Base-by-base conservation (phyloP, 2,113 vertebrate genomes). In the Vimba vimba region DNA sequence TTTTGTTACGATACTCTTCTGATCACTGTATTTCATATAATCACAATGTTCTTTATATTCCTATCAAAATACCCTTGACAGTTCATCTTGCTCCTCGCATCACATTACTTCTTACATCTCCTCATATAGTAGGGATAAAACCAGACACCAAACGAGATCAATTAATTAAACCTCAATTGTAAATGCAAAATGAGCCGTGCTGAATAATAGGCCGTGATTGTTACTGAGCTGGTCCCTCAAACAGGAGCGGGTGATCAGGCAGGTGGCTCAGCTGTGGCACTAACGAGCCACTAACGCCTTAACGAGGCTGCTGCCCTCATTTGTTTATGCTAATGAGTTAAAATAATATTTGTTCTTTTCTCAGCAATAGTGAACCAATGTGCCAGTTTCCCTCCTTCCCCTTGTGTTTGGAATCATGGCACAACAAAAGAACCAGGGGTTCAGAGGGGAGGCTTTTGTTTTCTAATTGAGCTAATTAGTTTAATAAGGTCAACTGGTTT, bases 321-420 rank as follows among this genome's bases (percentile, higher is more conserved):
- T 95, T 95, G 94, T 94, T 94, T 95, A 95, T 96, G 94, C 92
- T 94, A 96, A 96, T 94, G 93, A 93, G 90, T 93, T 94, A 91
- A 95, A 95, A 94, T 93, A 92, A 92, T 87, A 92, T 94, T 92
- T 91, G 92, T 93, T 92, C 91, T 94, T 93, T 93, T 92, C 78
- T 86, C 82, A 82, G 39, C 77, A 79, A 50, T 52, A 91, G 90
- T 89, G 91, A 92, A 92, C 83, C 90, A 93, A 93, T 91, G 91
- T 90, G 92, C 93, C 91, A 89, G 73, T 89, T 84, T 83, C 87
- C 87, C 77, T 86, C 87, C 86, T 86, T 89, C 89, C 92, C 91
- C 92, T 91, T 85, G 91, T 55, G 27, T 69, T 82, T 55, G 69
- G 73, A 76, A 59, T 86, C 82, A 86, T 62, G 52, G 78, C 36